phyloP scores from a whole-genome alignment of 2,113 vertebrate genomes.

The Mastomys coucha region DNA sequence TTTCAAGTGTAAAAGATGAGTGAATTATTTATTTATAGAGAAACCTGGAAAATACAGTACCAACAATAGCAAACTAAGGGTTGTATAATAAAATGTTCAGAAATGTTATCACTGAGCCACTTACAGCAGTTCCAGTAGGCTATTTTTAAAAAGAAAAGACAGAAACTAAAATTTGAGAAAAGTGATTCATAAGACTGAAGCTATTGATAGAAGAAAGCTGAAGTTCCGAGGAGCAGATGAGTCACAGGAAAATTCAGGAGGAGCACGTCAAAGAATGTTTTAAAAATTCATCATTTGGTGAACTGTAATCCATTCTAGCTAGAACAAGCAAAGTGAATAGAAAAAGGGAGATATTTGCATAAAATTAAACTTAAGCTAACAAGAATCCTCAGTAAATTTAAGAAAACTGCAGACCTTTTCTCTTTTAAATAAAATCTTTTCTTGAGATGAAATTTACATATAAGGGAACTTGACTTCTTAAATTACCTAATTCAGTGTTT shows the following conservation, averaged over 20 bases:
- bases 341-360: background rate
- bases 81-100: slow-evolving; percentile 64
- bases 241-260: slow-evolving; percentile 73
- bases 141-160: slow-evolving; percentile 74
- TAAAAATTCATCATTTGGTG: slow-evolving; percentile 63
- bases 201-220: slow-evolving; percentile 72
- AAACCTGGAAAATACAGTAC: slow-evolving; percentile 66
- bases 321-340: slow-evolving; percentile 58
- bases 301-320: slow-evolving; percentile 45
- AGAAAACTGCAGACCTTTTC: background rate
- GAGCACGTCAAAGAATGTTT: slow-evolving; percentile 58
- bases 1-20: slow-evolving; percentile 64
- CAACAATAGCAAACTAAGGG: slow-evolving; percentile 59
- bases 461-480: slow-evolving; percentile 22
- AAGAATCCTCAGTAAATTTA: slow-evolving; percentile 28
- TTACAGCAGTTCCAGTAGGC: slow-evolving; percentile 28
- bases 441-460: slow-evolving; percentile 42
- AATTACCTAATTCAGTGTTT: background rate
- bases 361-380: slow-evolving; percentile 51
- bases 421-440: slow-evolving; percentile 36
- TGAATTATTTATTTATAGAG: slow-evolving; percentile 69
- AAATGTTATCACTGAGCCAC: slow-evolving; percentile 65
- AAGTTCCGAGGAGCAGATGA: slow-evolving; percentile 67
- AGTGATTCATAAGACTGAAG: slow-evolving; percentile 74
- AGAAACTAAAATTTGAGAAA: slow-evolving; percentile 70